Percentiles rank a stretch among this genome's conserved stretches.
Conservation (phyloP, 1,140 invertebrate species). For the Trichomalopsis sarcophagae region DNA sequence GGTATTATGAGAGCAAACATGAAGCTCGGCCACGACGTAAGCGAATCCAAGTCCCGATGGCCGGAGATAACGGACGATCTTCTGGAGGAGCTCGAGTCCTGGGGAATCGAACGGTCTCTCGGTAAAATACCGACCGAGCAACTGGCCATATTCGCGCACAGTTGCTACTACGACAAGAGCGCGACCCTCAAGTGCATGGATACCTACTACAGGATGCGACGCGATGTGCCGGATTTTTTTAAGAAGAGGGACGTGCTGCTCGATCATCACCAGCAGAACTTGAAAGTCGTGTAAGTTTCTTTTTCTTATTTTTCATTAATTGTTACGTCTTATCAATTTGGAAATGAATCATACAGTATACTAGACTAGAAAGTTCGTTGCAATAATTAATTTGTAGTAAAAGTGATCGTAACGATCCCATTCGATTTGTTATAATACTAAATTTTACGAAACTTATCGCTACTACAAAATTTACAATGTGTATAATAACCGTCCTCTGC, state of each 20-base stretch:
- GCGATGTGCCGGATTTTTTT: conserved; percentile 78
- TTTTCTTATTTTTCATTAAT: not conserved
- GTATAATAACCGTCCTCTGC: too few species aligned
- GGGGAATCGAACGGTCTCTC: conserved; percentile 58
- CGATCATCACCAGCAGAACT: conserved; percentile 63
- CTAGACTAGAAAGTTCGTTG: too few species aligned
- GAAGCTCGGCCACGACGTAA: conserved; percentile 64
- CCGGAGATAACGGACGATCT: conserved; percentile 63
- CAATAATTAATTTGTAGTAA: too few species aligned
- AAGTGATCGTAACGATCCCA: too few species aligned
- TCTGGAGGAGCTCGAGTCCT: conserved; percentile 59
- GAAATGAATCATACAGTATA: not conserved
- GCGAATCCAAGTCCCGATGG: conserved; percentile 58
- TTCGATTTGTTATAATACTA: too few species aligned
- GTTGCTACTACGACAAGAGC: conserved; percentile 77
- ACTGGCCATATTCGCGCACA: conserved; percentile 78
- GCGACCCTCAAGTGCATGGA: conserved; percentile 77
- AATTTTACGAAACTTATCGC: too few species aligned
- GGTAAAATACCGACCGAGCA: conserved; percentile 63
- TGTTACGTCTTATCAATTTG: not conserved
- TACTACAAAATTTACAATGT: too few species aligned
- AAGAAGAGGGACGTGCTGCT: conserved; percentile 72
- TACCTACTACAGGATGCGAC: conserved; percentile 76
- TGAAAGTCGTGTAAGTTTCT: conserved; percentile 72
- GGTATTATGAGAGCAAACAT: conserved; percentile 51